Percentiles rank a stretch among this genome's conserved stretches.
Evolutionary conservation across 2,888 invertebrate species (phyloP).

Genomic region (Arrhopalites spinosus): DNA sequence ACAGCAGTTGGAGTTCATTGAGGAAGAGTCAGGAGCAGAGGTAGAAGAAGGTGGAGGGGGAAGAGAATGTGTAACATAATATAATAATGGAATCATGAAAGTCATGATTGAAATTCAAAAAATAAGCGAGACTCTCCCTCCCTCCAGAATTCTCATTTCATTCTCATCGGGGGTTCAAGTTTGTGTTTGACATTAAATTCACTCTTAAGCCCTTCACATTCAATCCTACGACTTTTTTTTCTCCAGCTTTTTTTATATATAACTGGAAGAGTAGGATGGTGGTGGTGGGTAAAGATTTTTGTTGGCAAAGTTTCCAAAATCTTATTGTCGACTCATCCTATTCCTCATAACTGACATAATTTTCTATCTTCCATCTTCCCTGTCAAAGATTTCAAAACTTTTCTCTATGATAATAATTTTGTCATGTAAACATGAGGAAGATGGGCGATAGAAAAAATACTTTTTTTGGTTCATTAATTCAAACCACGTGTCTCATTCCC

Average conservation of each 20-base stretch:
- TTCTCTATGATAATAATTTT: too few species aligned
- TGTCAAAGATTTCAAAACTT: too few species aligned
- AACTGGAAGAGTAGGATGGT: neutral
- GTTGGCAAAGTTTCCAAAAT: neutral
- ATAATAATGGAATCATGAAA: neutral
- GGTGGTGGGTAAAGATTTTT: neutral
- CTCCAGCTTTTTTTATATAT: neutral
- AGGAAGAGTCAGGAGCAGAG: neutral
- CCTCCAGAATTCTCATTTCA: conserved; percentile 41
- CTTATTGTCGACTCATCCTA: conserved; percentile 12
- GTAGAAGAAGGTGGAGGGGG: neutral
- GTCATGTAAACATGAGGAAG: too few species aligned
- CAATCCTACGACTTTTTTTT: neutral
- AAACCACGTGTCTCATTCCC: too few species aligned
- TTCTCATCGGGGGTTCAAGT: conserved; percentile 39
- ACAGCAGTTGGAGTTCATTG: too few species aligned
- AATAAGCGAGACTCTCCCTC: conserved; percentile 23
- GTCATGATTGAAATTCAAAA: conserved; percentile 12
- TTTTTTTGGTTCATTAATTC: too few species aligned
- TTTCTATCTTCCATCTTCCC: neutral
- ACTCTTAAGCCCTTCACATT: conserved; percentile 13
- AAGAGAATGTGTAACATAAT: neutral
- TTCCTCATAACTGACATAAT: neutral
- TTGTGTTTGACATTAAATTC: conserved; percentile 39
- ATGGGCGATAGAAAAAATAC: too few species aligned